These are phyloP conservation scores for Ornithoptera alexandrae DNA, from an alignment of 2,888 invertebrate species.

Conservation along the genomic window DNA sequence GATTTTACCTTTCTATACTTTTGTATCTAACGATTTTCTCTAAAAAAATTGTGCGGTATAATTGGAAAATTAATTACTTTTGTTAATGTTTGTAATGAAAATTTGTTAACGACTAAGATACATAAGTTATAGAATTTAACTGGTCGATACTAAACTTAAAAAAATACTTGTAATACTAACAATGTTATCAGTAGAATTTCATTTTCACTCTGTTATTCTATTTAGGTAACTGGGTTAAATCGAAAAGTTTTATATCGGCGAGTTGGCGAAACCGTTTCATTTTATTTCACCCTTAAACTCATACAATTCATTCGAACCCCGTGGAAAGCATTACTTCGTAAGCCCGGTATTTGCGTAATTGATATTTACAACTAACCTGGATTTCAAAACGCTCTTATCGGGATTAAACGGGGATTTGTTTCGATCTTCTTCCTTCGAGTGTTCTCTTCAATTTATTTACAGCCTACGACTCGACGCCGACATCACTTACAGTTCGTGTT, in stretches of 20 bases:
- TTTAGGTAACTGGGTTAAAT: constrained; percentile 29
- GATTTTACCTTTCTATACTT: constrained; percentile 23
- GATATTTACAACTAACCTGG: constrained; percentile 80
- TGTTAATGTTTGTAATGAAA: neutral
- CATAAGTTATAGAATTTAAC: no score
- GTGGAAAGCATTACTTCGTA: constrained; percentile 55
- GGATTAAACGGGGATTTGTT: constrained; percentile 74
- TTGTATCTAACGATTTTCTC: neutral
- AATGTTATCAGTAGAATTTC: no score
- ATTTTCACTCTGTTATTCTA: neutral
- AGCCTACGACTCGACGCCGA: constrained; percentile 44
- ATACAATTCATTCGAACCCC: constrained; percentile 42
- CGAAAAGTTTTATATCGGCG: constrained; percentile 8
- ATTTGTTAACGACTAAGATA: no score
- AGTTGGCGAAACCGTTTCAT: constrained; percentile 17
- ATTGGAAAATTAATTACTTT: constrained; percentile 1
- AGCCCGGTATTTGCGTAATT: constrained; percentile 75
- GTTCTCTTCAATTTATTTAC: constrained; percentile 73
- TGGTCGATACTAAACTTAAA: no score
- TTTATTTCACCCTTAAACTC: constrained; percentile 39
- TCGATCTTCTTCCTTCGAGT: constrained; percentile 64
- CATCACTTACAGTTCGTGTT: constrained; percentile 51
- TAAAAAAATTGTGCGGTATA: neutral
- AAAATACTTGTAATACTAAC: no score
- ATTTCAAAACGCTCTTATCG: constrained; percentile 64